Evolutionary conservation across 1,140 invertebrate genomes (phyloP).

Genomic region (Diabrotica virgifera): DNA sequence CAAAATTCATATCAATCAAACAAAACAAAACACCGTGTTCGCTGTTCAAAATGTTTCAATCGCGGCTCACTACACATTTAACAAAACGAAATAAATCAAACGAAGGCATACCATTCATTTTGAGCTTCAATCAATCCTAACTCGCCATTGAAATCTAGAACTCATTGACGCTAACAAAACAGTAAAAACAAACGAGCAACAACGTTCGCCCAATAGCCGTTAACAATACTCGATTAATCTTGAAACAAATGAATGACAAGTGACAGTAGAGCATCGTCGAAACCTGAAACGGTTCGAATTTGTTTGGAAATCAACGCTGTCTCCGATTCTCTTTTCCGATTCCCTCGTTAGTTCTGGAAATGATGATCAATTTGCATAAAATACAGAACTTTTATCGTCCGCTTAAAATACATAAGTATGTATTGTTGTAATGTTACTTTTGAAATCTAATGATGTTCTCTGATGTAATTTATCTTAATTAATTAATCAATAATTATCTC

Average conservation of each 20-base stretch:
- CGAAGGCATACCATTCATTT: constrained; percentile 20
- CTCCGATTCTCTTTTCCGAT: constrained; percentile 12
- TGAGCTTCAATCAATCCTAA: constrained; percentile 20
- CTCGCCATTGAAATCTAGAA: constrained; percentile 22
- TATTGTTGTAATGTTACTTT: no score
- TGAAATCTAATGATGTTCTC: no score
- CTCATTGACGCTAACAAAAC: constrained; percentile 22
- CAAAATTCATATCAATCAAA: constrained; percentile 22
- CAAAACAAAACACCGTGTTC: constrained; percentile 14
- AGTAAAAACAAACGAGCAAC: constrained; percentile 23
- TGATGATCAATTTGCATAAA: not conserved
- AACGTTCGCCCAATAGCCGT: constrained; percentile 25
- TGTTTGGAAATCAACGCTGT: constrained; percentile 14
- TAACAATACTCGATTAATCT: constrained; percentile 29
- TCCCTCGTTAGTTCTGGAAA: not conserved
- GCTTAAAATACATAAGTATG: no score
- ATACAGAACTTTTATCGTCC: no score
- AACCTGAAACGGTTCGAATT: constrained; percentile 22
- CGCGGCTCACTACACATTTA: constrained; percentile 20
- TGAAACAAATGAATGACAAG: constrained; percentile 30
- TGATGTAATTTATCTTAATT: no score
- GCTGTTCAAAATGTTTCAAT: constrained; percentile 10
- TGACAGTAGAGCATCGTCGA: constrained; percentile 24
- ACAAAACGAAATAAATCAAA: constrained; percentile 24
- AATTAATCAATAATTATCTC: no score